Evolutionary conservation across 2,113 vertebrate species (phyloP).

Genomic region (Oncorhynchus mykiss): DNA sequence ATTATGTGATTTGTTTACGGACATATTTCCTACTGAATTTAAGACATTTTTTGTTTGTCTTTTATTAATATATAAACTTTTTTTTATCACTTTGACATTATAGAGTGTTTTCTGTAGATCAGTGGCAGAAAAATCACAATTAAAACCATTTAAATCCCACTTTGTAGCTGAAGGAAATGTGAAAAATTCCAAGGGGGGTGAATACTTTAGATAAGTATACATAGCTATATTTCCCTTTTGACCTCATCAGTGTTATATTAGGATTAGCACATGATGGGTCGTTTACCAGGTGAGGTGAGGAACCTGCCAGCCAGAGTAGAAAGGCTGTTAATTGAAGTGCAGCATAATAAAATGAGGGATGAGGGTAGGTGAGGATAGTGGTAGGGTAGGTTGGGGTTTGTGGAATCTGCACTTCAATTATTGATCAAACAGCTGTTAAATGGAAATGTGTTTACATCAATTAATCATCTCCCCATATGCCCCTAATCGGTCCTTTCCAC

Average conservation of each 20-base stretch:
- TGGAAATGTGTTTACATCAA: slow-evolving; percentile 72
- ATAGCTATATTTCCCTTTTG: background rate
- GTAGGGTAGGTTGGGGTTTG: background rate
- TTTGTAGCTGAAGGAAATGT: no score
- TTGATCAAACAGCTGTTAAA: slow-evolving; percentile 71
- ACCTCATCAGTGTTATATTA: background rate
- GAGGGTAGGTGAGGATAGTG: background rate
- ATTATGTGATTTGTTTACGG: no score
- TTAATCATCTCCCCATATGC: slow-evolving; percentile 71
- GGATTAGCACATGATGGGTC: background rate
- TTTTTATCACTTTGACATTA: no score
- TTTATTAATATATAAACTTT: no score
- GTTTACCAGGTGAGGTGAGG: slow-evolving; percentile 21
- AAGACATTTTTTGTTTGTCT: no score
- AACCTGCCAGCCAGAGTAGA: slow-evolving; percentile 42
- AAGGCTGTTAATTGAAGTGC: slow-evolving; percentile 58
- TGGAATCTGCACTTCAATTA: slow-evolving; percentile 60
- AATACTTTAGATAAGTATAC: no score
- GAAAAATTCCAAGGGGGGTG: no score
- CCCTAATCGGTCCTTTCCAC: slow-evolving; percentile 63
- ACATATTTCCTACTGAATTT: no score
- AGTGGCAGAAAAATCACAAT: no score
- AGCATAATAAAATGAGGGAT: slow-evolving; percentile 56
- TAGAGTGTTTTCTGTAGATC: no score
- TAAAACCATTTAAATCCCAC: no score